These are phyloP conservation scores for Monomorium pharaonis DNA, from an alignment of 1,140 invertebrate species.

Conservation along the genomic window DNA sequence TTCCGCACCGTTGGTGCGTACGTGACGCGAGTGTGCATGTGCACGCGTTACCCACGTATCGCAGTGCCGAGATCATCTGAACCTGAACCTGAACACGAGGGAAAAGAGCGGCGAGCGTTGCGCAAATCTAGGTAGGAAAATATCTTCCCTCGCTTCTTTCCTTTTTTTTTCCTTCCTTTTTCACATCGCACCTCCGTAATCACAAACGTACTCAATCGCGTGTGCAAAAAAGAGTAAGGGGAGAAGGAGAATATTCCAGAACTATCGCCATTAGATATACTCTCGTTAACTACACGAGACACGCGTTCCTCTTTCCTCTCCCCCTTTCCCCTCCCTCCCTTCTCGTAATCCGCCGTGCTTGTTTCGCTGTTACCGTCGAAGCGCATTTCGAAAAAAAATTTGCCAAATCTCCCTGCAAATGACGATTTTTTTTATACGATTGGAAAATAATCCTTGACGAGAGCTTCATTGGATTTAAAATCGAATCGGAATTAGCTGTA, in stretches of 20 bases:
- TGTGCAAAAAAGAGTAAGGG: neutral
- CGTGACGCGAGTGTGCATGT: too few relatives aligned
- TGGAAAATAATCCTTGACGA: slow-evolving; percentile 10
- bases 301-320: too few relatives aligned
- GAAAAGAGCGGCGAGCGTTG: slow-evolving; percentile 14
- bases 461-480: slow-evolving; percentile 5
- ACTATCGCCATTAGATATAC: neutral
- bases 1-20: neutral
- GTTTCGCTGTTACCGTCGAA: neutral
- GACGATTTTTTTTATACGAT: neutral
- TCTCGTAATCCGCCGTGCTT: neutral
- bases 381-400: neutral
- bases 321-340: neutral
- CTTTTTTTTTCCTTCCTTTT: too few relatives aligned
- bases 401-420: neutral
- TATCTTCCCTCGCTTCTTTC: neutral
- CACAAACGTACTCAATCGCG: slow-evolving; percentile 4
- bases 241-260: neutral
- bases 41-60: neutral
- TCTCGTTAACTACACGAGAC: neutral
- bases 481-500: neutral
- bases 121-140: slow-evolving; percentile 30
- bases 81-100: neutral
- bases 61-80: neutral
- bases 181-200: neutral